A percentile compares a stretch with the other conserved stretches of the same genome.
Conservation (phyloP, 2,797 vertebrate species). For the Thaleichthys pacificus region DNA sequence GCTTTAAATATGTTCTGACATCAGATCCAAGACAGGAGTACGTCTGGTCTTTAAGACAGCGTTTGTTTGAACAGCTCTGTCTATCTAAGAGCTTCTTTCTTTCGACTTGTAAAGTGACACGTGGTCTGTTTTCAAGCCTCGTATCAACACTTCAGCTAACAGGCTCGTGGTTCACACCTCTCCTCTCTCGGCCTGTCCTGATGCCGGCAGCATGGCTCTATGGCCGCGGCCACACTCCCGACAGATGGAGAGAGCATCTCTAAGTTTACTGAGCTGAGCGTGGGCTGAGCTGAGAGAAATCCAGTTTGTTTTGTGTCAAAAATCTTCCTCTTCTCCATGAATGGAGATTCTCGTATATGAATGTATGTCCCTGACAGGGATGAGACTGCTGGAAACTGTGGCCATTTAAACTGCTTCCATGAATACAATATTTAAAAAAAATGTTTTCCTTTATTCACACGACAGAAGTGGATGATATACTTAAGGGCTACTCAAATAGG, state of each 20-base stretch:
- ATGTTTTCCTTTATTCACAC: neutral
- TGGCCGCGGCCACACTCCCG: slow-evolving; percentile 66
- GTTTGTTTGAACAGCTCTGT: neutral
- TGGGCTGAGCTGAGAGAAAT: slow-evolving; percentile 40
- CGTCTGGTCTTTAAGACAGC: neutral
- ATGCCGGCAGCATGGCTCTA: slow-evolving; percentile 68
- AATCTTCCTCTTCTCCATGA: neutral
- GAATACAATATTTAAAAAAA: neutral
- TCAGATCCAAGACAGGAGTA: neutral
- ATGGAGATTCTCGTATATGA: neutral
- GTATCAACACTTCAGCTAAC: slow-evolving; percentile 69
- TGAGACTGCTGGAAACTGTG: neutral
- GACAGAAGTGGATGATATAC: neutral
- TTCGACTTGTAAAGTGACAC: slow-evolving; percentile 45
- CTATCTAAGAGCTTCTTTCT: slow-evolving; percentile 11
- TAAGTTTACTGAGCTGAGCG: slow-evolving; percentile 54
- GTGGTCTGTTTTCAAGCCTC: slow-evolving; percentile 66
- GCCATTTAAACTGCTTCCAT: neutral
- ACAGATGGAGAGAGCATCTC: slow-evolving; percentile 75
- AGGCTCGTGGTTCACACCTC: slow-evolving; percentile 72
- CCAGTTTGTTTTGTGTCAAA: neutral
- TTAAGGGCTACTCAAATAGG: neutral
- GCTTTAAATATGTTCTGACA: neutral
- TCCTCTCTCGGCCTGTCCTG: slow-evolving; percentile 65
- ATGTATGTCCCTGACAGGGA: neutral